Percentiles rank a stretch among this genome's conserved stretches.
These are phyloP conservation scores for Eriosoma lanigerum DNA, from an alignment of 1,140 invertebrate species.

Conservation along the genomic window DNA sequence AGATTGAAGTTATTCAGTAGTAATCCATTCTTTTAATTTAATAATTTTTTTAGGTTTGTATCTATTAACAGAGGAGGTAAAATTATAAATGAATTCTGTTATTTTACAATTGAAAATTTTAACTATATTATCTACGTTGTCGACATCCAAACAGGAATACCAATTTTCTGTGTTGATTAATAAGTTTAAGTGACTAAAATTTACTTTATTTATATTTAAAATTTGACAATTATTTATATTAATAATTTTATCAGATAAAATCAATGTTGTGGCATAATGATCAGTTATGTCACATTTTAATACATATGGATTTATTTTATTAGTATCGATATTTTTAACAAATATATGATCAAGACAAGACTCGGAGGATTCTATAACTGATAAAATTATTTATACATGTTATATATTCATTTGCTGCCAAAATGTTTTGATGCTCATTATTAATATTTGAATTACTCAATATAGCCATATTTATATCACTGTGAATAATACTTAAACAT, in stretches of 20 bases:
- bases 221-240: not conserved
- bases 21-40: conserved; percentile 4
- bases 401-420: not conserved
- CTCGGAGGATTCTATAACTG: not conserved
- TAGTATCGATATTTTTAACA: not conserved
- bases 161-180: conserved; percentile 4
- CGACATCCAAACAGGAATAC: not conserved
- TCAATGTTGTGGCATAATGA: not conserved
- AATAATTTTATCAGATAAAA: not conserved
- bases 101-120: not conserved
- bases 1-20: too few relatives aligned
- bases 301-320: not conserved
- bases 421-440: not conserved
- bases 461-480: too few relatives aligned
- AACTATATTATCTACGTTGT: not conserved
- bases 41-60: not conserved
- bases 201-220: not conserved
- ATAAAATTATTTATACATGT: conserved; percentile 14
- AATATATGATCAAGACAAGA: conserved; percentile 14
- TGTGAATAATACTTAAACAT: too few relatives aligned
- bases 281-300: conserved; percentile 10
- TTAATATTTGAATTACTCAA: too few relatives aligned
- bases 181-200: not conserved
- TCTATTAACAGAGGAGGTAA: not conserved
- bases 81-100: not conserved